Conservation (phyloP, 2,888 invertebrate species). For the Eupithecia dodoneata region DNA sequence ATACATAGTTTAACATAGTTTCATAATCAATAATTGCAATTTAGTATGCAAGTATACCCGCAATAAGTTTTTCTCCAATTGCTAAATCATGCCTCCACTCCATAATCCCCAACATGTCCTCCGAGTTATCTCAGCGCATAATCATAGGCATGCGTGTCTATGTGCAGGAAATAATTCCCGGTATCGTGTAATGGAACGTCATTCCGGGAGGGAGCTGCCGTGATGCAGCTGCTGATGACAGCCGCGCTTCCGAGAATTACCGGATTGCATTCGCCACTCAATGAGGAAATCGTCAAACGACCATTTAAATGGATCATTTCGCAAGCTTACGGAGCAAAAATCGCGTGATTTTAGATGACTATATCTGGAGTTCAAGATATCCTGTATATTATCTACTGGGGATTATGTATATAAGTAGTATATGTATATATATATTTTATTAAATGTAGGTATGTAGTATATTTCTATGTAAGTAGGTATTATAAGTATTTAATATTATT, state of each 20-base stretch:
- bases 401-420: too few species aligned
- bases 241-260: constrained; percentile 66
- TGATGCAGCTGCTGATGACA: constrained; percentile 70
- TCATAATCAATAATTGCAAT: background rate
- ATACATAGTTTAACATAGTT: background rate
- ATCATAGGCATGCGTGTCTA: constrained; percentile 51
- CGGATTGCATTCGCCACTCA: constrained; percentile 62
- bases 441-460: too few species aligned
- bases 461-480: too few species aligned
- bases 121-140: constrained; percentile 46
- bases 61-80: constrained; percentile 1
- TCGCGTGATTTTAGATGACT: background rate
- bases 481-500: too few species aligned
- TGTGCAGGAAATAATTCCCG: constrained; percentile 65
- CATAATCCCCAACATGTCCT: constrained; percentile 4
- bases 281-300: constrained; percentile 60
- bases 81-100: background rate
- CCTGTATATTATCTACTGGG: too few species aligned
- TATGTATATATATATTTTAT: too few species aligned
- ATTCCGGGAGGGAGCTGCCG: constrained; percentile 59
- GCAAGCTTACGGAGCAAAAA: constrained; percentile 37
- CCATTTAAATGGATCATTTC: constrained; percentile 26
- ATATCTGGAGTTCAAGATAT: constrained; percentile 36
- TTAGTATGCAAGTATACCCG: background rate
- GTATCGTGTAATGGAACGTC: constrained; percentile 65